phyloP scores from a whole-genome alignment of 2,797 vertebrate genomes.

The Buphagus erythrorhynchus region DNA sequence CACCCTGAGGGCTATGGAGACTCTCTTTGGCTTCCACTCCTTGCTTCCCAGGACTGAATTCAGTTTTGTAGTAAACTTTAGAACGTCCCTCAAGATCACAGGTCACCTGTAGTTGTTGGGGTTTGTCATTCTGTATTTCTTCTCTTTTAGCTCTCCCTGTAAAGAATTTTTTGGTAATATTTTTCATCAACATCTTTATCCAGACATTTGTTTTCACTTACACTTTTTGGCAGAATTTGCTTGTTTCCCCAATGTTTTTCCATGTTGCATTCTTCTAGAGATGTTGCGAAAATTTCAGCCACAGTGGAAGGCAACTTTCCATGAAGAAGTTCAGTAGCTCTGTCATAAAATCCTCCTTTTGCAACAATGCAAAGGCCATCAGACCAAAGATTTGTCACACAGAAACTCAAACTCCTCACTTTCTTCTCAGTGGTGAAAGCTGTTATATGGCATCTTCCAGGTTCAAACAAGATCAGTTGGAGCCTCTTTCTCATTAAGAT shows the following conservation, averaged over 20 bases:
- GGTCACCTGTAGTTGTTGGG: neutral
- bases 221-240: neutral
- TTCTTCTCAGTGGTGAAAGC: neutral
- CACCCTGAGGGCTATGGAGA: neutral
- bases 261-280: conserved; percentile 27
- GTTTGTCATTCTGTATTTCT: neutral
- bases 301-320: conserved; percentile 46
- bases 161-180: neutral
- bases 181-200: neutral
- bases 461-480: neutral
- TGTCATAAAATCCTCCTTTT: neutral
- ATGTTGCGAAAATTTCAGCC: conserved; percentile 43
- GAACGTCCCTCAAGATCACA: neutral
- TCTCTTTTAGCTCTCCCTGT: neutral
- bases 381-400: neutral
- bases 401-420: neutral
- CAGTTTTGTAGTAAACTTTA: neutral
- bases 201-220: conserved; percentile 34
- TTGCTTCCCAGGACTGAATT: neutral
- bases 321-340: conserved; percentile 26
- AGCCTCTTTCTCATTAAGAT: neutral
- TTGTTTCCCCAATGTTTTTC: conserved; percentile 34
- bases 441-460: neutral
- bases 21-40: neutral
- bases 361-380: neutral